Evolutionary conservation across 2,888 invertebrate species (phyloP), one percentile per base, ranked within the genome.

Genomic region (Orthosia gracilis): DNA sequence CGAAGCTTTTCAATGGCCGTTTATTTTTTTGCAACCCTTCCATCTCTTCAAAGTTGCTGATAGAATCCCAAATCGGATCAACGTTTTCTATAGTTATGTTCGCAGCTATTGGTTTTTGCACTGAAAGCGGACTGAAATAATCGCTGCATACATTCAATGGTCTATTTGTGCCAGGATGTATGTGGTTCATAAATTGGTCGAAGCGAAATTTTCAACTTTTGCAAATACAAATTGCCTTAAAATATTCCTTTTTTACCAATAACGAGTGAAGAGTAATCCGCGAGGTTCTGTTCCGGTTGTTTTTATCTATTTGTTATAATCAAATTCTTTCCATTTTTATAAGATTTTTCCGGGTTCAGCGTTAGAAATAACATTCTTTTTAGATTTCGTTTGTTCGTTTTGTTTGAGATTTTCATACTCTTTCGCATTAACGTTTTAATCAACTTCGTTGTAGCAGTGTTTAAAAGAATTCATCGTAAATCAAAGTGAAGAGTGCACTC

Each of bases 61-160:
- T 81, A 71, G 76, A 81, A 76, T 81, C 40, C 55, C 50, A 81
- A 81, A 82, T 82, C 81, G 84, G 68, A 81, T 81, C 65, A 76
- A 75, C 65, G 54, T 71, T 82, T 82, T 78, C 79, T 63, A 73
- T 69, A 31, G 73, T 59, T 63, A 74, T 65, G 59, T 76, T 71
- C 21, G 58, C 47, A 57, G 63, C 68, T 26, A 74, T 66, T 52
- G 55, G 75, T 70, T 66, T 61, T 73, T 64, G 59, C 4, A 23
- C 54, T 66, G 57, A 45, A 80, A 75, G n/a, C 0, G 52, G 18
- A 23, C 26, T 47, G 26, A 84, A 84, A 75, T 84, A 84, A 80
- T 84, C 45, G 81, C 17, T 58, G 45, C 59, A 26, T 50, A 12
- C 21, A 69, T 68, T 64, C 72, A 61, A 13, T 58, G 64, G n/a